phyloP scores from a whole-genome alignment of 1,140 invertebrate species.

The Plodia interpunctella region DNA sequence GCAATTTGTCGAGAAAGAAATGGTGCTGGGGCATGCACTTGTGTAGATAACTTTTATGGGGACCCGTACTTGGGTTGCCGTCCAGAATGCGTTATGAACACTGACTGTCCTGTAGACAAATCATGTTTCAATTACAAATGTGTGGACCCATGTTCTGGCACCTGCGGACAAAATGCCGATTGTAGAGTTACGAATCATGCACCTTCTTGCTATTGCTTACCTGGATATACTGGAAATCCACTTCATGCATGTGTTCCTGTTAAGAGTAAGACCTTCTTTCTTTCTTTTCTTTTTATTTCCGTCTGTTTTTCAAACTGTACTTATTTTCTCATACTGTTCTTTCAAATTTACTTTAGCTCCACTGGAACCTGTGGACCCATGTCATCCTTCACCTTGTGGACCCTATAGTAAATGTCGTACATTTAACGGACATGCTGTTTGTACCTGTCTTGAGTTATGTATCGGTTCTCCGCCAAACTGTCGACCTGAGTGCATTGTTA shows the following conservation, averaged over 20 bases:
- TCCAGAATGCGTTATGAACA: constrained; percentile 89
- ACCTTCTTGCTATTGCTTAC: constrained; percentile 86
- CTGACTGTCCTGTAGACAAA: constrained; percentile 84
- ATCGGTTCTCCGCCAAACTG: constrained; percentile 88
- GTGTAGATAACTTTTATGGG: constrained; percentile 87
- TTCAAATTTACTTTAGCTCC: constrained; percentile 70
- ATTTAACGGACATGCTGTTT: constrained; percentile 85
- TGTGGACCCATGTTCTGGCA: constrained; percentile 86
- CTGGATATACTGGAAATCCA: constrained; percentile 87
- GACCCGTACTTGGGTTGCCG: constrained; percentile 89
- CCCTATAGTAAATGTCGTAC: constrained; percentile 87
- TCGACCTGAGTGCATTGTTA: constrained; percentile 88
- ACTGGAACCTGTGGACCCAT: constrained; percentile 81
- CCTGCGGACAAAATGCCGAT: constrained; percentile 88
- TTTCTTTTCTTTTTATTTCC: constrained; percentile 53
- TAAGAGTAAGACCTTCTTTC: constrained; percentile 79
- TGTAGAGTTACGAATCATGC: constrained; percentile 90
- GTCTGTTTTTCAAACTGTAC: constrained; percentile 37
- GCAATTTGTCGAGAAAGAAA: constrained; percentile 87
- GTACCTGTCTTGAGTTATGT: constrained; percentile 87
- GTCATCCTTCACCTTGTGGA: constrained; percentile 88
- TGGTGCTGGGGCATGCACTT: constrained; percentile 87
- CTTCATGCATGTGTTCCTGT: constrained; percentile 83
- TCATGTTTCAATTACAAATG: constrained; percentile 91
- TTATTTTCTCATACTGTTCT: constrained; percentile 41